Evolutionary conservation across 2,797 vertebrate genomes (phyloP).

Genomic region (Xiphorhynchus erythropygius): DNA sequence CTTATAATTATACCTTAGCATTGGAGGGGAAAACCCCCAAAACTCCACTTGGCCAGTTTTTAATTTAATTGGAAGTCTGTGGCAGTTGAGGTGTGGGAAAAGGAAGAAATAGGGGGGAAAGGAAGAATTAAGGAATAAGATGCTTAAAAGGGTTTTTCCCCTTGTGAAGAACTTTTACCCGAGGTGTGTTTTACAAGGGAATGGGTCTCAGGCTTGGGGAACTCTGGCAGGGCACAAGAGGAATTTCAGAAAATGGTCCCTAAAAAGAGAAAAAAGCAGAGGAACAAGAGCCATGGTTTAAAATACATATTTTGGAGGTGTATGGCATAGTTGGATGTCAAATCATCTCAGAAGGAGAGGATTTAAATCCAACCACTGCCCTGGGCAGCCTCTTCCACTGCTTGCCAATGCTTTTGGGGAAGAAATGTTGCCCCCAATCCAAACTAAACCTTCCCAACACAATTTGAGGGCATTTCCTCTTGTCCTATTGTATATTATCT

Average conservation of each 20-base stretch:
- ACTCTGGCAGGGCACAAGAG: background rate
- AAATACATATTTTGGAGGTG: background rate
- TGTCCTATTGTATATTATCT: background rate
- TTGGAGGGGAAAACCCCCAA: slow-evolving; percentile 1
- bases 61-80: background rate
- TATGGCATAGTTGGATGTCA: rapidly evolving
- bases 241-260: background rate
- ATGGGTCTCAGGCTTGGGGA: rapidly evolving
- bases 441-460: background rate
- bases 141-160: background rate
- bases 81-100: background rate
- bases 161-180: background rate
- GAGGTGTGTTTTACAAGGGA: background rate
- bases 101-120: background rate
- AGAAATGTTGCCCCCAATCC: background rate
- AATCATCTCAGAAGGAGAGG: too few relatives aligned
- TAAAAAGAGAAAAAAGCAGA: background rate
- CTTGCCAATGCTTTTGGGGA: background rate
- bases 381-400: background rate
- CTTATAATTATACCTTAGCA: background rate
- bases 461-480: background rate
- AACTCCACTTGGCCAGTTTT: background rate
- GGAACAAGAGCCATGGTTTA: background rate
- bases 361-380: background rate
- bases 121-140: background rate